Conservation (phyloP, 2,888 invertebrate species). For the Lepetodrilus schrolli region DNA sequence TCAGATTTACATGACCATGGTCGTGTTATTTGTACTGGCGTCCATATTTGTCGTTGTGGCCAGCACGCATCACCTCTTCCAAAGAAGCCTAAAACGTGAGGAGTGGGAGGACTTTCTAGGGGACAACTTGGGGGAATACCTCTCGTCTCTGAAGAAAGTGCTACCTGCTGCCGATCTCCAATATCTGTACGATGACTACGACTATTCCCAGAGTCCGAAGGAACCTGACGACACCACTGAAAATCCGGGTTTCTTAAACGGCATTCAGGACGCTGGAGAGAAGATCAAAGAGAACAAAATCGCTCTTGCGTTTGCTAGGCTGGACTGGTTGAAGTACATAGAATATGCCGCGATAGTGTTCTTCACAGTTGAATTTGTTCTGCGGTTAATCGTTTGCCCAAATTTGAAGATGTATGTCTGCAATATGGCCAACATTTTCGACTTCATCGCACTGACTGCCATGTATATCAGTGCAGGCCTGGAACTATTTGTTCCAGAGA, state of each 20-base stretch:
- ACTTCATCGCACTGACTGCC: slow-evolving; percentile 55
- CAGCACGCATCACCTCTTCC: slow-evolving; percentile 53
- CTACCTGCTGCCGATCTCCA: background rate
- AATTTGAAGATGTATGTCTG: slow-evolving; percentile 43
- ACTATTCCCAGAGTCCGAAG: background rate
- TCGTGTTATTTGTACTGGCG: slow-evolving; percentile 47
- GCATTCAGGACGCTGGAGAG: background rate
- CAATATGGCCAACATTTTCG: slow-evolving; percentile 52
- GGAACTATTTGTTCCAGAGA: slow-evolving; percentile 44
- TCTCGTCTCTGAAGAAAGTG: background rate
- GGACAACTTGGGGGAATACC: background rate
- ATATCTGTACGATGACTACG: background rate
- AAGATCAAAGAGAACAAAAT: slow-evolving; percentile 1
- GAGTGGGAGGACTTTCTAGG: slow-evolving; percentile 43
- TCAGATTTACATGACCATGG: slow-evolving; percentile 54
- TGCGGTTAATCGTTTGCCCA: slow-evolving; percentile 49
- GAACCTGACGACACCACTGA: background rate
- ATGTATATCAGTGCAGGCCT: slow-evolving; percentile 54
- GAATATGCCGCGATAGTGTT: slow-evolving; percentile 50
- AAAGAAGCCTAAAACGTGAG: slow-evolving; percentile 36
- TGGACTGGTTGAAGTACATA: slow-evolving; percentile 40
- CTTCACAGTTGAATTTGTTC: slow-evolving; percentile 59
- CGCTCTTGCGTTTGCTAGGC: slow-evolving; percentile 32
- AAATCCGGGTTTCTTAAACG: background rate
- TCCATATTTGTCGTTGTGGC: slow-evolving; percentile 55